Conservation (phyloP, 1,140 invertebrate genomes). For the Glomeris maerens region DNA sequence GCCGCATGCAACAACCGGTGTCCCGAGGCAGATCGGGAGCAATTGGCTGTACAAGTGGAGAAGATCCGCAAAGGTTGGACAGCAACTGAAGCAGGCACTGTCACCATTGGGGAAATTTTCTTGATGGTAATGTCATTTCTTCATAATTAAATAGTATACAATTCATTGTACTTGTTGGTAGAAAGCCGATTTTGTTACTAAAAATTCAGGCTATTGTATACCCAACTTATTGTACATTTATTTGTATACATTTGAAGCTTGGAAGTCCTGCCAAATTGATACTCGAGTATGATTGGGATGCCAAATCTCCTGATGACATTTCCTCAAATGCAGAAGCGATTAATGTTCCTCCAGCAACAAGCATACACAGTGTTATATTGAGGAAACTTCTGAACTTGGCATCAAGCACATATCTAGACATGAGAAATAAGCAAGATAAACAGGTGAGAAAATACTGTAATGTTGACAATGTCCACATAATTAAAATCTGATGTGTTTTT, state of each 20-base stretch:
- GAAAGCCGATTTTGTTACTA: too few species aligned
- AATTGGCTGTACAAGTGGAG: slow-evolving; percentile 3
- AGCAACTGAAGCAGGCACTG: slow-evolving; percentile 48
- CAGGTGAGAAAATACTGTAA: too few species aligned
- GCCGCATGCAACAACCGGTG: too few species aligned
- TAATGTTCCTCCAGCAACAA: too few species aligned
- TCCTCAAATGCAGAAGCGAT: too few species aligned
- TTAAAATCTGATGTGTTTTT: too few species aligned
- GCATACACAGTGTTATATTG: too few species aligned
- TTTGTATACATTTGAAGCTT: slow-evolving; percentile 37
- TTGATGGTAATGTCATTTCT: slow-evolving; percentile 47
- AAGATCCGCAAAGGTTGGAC: slow-evolving; percentile 62
- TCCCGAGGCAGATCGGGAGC: slow-evolving; percentile 10
- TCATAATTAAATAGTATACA: too few species aligned
- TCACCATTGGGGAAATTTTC: slow-evolving; percentile 79
- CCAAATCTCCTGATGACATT: neutral
- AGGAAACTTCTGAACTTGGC: slow-evolving; percentile 25
- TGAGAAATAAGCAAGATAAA: too few species aligned
- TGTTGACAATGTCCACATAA: too few species aligned
- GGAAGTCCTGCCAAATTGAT: slow-evolving; percentile 60
- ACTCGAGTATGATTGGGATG: slow-evolving; percentile 67
- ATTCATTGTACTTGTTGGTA: too few species aligned
- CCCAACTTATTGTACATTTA: neutral
- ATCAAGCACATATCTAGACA: too few species aligned
- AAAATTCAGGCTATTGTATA: neutral